phyloP scores from a whole-genome alignment of 2,797 vertebrate genomes.

The Amniataba percoides region DNA sequence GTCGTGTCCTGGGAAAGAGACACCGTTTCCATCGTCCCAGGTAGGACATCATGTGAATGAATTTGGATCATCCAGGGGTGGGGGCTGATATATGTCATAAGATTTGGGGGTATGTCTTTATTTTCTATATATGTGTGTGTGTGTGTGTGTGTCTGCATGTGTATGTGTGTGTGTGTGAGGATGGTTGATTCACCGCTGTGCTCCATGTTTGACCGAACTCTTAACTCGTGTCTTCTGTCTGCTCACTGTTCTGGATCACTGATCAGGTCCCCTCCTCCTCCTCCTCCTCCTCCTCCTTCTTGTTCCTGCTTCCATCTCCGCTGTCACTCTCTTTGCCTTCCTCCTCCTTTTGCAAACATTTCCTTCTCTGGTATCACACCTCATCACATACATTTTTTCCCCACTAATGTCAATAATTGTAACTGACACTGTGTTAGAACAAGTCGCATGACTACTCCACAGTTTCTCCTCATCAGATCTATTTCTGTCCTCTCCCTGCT shows the following conservation, averaged over 20 bases:
- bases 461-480: constrained; percentile 65
- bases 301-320: constrained; percentile 12
- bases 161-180: constrained; percentile 34
- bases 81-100: constrained; percentile 19
- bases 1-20: constrained; percentile 99
- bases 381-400: constrained; percentile 22
- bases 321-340: constrained; percentile 23
- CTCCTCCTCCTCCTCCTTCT: not conserved
- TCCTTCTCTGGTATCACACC: constrained; percentile 30
- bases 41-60: constrained; percentile 80
- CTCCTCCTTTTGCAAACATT: constrained; percentile 40
- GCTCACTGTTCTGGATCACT: constrained; percentile 83
- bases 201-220: constrained; percentile 74
- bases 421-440: constrained; percentile 56
- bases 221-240: constrained; percentile 80
- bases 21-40: constrained; percentile 97
- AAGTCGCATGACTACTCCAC: constrained; percentile 51
- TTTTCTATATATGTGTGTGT: constrained; percentile 31
- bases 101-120: constrained; percentile 43
- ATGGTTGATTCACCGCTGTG: constrained; percentile 55
- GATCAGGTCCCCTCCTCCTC: constrained; percentile 52
- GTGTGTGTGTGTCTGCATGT: constrained; percentile 33
- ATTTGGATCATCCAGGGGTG: constrained; percentile 11
- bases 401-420: constrained; percentile 49
- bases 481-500: constrained; percentile 68